Base-by-base conservation (phyloP, 2,113 vertebrate species). In the Epinephelus lanceolatus region DNA sequence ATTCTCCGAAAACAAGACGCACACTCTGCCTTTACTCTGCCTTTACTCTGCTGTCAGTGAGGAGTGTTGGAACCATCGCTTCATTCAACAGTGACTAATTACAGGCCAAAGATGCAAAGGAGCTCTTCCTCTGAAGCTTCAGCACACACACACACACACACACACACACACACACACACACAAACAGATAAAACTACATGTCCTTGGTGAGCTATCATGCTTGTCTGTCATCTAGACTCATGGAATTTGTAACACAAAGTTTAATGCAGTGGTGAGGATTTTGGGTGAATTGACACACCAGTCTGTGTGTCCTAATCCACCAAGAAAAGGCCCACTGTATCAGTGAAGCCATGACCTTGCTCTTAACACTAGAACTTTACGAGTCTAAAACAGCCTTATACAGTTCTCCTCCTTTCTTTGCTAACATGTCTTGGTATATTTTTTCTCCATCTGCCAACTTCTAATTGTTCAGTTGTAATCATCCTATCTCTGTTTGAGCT, bases 81-180 rank as follows among this genome's bases (percentile, higher is more conserved):
- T 93, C 91, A 80, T 81, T 93, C 91, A 91, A 62, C 92, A 70
- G 77, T 74, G 67, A 80, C 70, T 93, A 92, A 93, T 94, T 70
- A 93, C 88, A 94, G 91, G 49, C 74, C 71, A 61, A 7, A 55
- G 53, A 87, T 33, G 30, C 47, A 60, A 78, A 88, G 27, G 45
- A 63, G 51, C 40, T 84, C 51, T 79, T 83, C 66, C 70, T 82
- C 60, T 89, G 83, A 89, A 81, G 80, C 40, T 66, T 60, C 9
- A 71, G 21, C 45, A 63, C 33, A 55, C 49, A 13, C 14, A 49
- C 53, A 77, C 9, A 30, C 61, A 78, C 27, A 51, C 57, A 42
- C 40, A 40, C 40, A 19, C 11, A 18, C 66, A 52, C 18, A 76
- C n/a, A 76, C 12, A 23, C 52, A 74, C 33, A 42, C 52, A 55